Evolutionary conservation across 64 coral and sea anemone species (phyloP).

Genomic region (Stichodactyla helianthus): DNA sequence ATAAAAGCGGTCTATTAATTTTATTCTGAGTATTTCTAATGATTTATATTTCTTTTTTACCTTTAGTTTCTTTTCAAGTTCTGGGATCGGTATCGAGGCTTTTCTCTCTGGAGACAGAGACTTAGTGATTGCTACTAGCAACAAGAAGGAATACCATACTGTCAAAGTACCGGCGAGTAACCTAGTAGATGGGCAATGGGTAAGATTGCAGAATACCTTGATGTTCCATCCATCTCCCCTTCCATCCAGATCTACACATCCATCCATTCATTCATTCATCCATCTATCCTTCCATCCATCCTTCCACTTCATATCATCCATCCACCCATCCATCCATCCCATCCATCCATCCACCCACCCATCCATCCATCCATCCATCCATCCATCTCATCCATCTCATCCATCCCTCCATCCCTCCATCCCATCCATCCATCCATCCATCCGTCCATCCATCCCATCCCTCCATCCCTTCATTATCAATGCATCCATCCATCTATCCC

Average conservation of each 20-base stretch:
- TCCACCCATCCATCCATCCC: too few species aligned
- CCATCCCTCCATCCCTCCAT: too few species aligned
- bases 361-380: too few species aligned
- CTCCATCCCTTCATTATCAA: background rate
- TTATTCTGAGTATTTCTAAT: background rate
- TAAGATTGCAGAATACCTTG: conserved; percentile 18
- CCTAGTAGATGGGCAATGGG: conserved; percentile 72
- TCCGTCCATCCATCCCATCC: too few species aligned
- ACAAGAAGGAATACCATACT: conserved; percentile 74
- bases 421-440: background rate
- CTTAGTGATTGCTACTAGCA: conserved; percentile 75
- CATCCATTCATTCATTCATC: background rate
- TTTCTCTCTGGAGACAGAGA: conserved; percentile 66
- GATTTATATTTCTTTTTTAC: background rate
- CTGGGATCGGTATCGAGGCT: conserved; percentile 78
- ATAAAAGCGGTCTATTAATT: too few species aligned
- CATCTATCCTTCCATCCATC: background rate
- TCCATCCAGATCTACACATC: background rate
- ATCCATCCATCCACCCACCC: too few species aligned
- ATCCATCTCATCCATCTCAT: too few species aligned
- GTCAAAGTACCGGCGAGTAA: conserved; percentile 61
- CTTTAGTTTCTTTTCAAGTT: conserved; percentile 76
- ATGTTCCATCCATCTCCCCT: background rate
- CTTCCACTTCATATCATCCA: background rate
- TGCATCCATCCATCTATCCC: background rate